Percentiles rank a stretch among this genome's conserved stretches.
Evolutionary conservation across 2,113 vertebrate species (phyloP).

Genomic region (Acanthisitta chloris): DNA sequence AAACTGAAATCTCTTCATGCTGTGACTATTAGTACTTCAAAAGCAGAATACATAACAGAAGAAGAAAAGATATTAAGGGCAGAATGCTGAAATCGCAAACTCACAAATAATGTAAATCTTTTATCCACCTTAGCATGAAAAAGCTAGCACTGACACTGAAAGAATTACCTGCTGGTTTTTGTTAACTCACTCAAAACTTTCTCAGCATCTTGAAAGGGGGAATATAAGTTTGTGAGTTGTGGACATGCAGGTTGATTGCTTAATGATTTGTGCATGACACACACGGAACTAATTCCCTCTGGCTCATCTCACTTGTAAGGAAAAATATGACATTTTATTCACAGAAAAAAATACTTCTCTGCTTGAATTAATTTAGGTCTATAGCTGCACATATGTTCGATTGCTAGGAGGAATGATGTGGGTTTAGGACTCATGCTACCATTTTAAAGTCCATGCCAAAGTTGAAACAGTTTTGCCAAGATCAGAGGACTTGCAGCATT

Average conservation of each 20-base stretch:
- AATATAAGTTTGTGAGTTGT: neutral
- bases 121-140: neutral
- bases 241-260: neutral
- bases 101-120: neutral
- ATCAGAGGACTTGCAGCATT: neutral
- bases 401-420: neutral
- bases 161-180: neutral
- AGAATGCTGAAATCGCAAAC: neutral
- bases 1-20: neutral
- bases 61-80: neutral
- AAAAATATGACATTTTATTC: neutral
- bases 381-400: rapidly evolving
- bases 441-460: neutral
- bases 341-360: neutral
- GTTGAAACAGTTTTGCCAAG: neutral
- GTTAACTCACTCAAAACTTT: neutral
- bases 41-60: neutral
- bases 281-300: neutral
- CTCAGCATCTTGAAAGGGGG: neutral
- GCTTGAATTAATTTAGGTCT: neutral
- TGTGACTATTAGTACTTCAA: neutral
- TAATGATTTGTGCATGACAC: neutral
- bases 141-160: neutral
- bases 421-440: neutral
- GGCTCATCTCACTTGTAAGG: neutral